Conservation (phyloP, 2,113 vertebrate species). For the Catharus fuscescens region DNA sequence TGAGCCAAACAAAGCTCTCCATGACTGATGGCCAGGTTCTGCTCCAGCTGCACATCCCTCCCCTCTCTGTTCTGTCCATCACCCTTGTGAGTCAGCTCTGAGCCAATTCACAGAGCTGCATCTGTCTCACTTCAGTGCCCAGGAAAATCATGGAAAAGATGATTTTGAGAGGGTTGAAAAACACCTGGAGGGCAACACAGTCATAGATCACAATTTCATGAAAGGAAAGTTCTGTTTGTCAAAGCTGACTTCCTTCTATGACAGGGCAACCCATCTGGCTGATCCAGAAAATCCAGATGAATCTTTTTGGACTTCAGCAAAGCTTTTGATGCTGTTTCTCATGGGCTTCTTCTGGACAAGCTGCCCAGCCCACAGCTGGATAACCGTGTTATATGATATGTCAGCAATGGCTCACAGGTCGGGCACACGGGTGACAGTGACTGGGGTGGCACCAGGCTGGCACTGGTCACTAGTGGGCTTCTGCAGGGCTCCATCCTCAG, state of each 20-base stretch:
- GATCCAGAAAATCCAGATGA: not conserved
- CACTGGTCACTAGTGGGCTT: not conserved
- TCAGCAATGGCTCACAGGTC: not conserved
- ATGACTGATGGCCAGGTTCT: not conserved
- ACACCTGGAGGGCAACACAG: not conserved
- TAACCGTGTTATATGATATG: accelerated
- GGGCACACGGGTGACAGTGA: not conserved
- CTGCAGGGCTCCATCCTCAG: not conserved
- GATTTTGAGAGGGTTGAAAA: not conserved
- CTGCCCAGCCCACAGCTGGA: not conserved
- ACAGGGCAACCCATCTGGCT: not conserved
- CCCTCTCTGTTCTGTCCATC: not conserved
- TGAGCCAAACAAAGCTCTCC: not conserved
- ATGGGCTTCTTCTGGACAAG: not conserved
- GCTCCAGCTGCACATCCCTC: not conserved
- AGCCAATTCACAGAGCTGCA: not conserved
- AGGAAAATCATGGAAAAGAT: not conserved
- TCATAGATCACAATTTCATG: not conserved
- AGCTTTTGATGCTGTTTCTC: not conserved
- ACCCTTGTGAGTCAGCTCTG: not conserved
- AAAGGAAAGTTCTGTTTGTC: not conserved
- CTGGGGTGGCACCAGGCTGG: not conserved
- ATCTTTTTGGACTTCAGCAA: not conserved
- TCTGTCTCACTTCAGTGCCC: not conserved
- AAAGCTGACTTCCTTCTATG: not conserved